Base-by-base conservation (phyloP, 2,888 invertebrate species). In the Orchestes rusci region DNA sequence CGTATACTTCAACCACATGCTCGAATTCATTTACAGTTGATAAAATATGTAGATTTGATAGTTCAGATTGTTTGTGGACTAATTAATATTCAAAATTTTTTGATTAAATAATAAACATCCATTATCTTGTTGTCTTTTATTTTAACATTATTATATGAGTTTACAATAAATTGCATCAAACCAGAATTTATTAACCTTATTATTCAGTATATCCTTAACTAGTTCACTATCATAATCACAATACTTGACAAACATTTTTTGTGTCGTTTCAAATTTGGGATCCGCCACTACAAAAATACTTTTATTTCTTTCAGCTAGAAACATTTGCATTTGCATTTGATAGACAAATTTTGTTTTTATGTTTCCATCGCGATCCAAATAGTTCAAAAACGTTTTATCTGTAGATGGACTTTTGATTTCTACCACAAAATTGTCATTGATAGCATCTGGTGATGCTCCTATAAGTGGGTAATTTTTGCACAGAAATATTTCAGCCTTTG, bases 1-100 rank as follows among this genome's bases (percentile, higher is more conserved):
- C 18, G 29, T 5, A 43, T 56, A 19, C 36, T 52, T 15, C 28
- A 36, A 31, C 55, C 56, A 1, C 51, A 53, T 39, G 53, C 56
- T 19, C 28, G 28, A 36, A 29, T 55, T 23, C 18, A 52, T 42
- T 19, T 23, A 32, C 43, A 36, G 35, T 16, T 50, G 28, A 40
- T 50, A 7, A 42, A 44, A 33, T 42, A 45, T 31, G 27, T 52
- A 31, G 52, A 56, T 37, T 23, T 40, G 34, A 35, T 47, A 41
- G 48, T 52, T n/a, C 36, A 28, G 10, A 42, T 45, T n/a, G 36
- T 19, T 8, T 36, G 36, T 36, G 36, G 13, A 13, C 12, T 36
- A 20, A 36, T 36, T n/a, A 36, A 36, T 36, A 13, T 33, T 5
- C 17, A 33, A 33, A 16, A 16, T 16, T 33, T n/a, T 33, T 33